phyloP scores from a whole-genome alignment of 2,113 vertebrate genomes.

The Thinocorus orbignyianus region DNA sequence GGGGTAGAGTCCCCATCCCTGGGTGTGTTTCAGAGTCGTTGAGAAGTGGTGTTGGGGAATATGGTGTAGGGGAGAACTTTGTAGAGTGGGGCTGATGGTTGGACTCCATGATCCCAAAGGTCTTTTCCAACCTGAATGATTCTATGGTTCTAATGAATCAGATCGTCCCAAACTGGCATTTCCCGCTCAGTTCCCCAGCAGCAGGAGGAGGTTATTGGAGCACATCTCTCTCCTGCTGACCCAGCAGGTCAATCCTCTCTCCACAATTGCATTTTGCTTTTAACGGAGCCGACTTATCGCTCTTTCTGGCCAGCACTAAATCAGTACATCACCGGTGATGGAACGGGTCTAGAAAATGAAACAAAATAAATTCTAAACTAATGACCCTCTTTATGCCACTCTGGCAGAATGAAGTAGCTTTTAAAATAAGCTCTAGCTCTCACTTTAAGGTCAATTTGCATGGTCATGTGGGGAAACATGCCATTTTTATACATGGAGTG shows the following conservation, averaged over 20 bases:
- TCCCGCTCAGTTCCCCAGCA: neutral
- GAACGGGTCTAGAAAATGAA: neutral
- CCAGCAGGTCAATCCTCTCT: neutral
- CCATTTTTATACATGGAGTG: neutral
- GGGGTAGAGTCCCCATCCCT: no score
- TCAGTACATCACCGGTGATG: neutral
- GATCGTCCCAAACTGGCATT: neutral
- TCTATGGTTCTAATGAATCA: neutral
- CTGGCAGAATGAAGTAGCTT: neutral
- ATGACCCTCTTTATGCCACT: neutral
- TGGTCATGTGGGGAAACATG: neutral
- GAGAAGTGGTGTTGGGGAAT: no score
- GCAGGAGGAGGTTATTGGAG: neutral
- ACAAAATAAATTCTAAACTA: neutral
- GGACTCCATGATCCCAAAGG: no score
- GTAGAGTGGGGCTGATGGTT: no score
- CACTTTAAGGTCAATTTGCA: neutral
- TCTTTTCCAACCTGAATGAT: no score
- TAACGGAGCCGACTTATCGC: fast-evolving
- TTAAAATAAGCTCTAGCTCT: neutral
- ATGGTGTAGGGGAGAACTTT: no score
- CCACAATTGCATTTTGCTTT: neutral
- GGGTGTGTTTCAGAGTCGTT: no score
- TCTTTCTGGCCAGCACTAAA: neutral
- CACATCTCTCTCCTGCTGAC: fast-evolving